phyloP scores from a whole-genome alignment of 2,797 vertebrate species.

The Apogon hyalosoma region DNA sequence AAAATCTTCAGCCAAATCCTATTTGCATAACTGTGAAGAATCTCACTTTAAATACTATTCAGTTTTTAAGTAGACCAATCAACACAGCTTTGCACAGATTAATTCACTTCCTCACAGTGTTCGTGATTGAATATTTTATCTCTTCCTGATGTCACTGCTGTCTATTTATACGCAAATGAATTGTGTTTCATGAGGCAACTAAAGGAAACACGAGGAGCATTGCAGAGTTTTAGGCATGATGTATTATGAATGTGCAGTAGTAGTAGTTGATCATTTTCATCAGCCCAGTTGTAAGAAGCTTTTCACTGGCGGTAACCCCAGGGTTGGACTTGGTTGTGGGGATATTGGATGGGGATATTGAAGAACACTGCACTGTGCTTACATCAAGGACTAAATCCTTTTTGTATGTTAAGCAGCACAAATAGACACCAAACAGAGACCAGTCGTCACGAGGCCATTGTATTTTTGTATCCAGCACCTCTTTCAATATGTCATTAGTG shows the following conservation, averaged over 20 bases:
- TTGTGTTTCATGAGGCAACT: slow-evolving; percentile 44
- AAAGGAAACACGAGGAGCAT: slow-evolving; percentile 28
- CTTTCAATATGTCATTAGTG: background rate
- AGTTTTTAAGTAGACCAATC: slow-evolving; percentile 41
- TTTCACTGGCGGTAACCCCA: slow-evolving; percentile 13
- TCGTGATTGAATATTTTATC: slow-evolving; percentile 41
- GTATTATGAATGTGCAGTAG: slow-evolving; percentile 33
- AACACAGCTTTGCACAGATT: slow-evolving; percentile 28
- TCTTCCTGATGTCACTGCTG: slow-evolving; percentile 44
- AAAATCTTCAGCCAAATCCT: slow-evolving; percentile 44
- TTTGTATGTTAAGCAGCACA: background rate
- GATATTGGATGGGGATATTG: background rate
- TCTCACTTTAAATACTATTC: slow-evolving; percentile 23
- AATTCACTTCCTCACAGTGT: slow-evolving; percentile 37
- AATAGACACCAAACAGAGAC: slow-evolving; percentile 4
- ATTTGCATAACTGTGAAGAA: slow-evolving; percentile 38
- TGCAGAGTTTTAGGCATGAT: slow-evolving; percentile 30
- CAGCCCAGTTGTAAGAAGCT: slow-evolving; percentile 4
- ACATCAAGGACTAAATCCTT: background rate
- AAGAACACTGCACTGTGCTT: slow-evolving; percentile 4
- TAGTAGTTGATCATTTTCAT: slow-evolving; percentile 35
- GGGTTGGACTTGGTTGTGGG: background rate
- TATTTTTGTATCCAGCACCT: background rate
- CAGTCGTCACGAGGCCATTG: background rate
- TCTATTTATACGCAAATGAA: slow-evolving; percentile 65